Evolutionary conservation across 35 echinoderm and acorn worm genomes (phyloP), one percentile per base, ranked within the genome.

Genomic region (Ophiothrix spiculata): DNA sequence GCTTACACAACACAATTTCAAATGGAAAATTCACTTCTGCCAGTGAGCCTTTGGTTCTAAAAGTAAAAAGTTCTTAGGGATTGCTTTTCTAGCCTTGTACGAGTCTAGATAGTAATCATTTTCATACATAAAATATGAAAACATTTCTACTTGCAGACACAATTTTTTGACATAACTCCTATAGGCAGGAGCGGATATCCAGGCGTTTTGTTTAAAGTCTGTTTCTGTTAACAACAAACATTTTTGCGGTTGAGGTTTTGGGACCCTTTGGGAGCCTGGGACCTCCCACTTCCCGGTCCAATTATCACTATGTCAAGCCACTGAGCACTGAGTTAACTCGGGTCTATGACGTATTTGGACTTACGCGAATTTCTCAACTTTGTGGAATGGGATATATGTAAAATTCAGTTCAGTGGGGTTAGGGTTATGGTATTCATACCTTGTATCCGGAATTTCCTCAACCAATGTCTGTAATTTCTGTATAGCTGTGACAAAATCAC

Each of bases 401-500:
- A 83, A 21, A n/a, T 36, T 38, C 16, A 33, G 1, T 74, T 40
- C 25, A 76, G 39, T 37, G 23, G 11, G 74, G 21, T 29, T 75
- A 46, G 32, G 36, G 33, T 35, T 32, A 17, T 32, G 74, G 33
- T 0, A 83, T n/a, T n/a, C 73, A 37, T 89, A 94, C 92, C 87
- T 90, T 38, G 92, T 74, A 64, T 94, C 83, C 4, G 64, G 33
- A 0, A 79, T 80, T 79, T 94, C 92, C 82, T 94, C 92, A 15
- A 90, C 36, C 4, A 90, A 33, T 11, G 84, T 86, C 80, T 94
- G 92, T 63, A 94, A 41, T 78, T 87, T 94, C 79, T 90, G 92
- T 25, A 94, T 85, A 19, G 86, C 56, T n/a, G 79, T 90, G n/a
- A 94, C 88, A 90, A 94, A 94, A 36, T 94, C 92, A 83, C 92